Conservation (phyloP, 2,888 invertebrate species). For the Ganaspis brasiliensis region DNA sequence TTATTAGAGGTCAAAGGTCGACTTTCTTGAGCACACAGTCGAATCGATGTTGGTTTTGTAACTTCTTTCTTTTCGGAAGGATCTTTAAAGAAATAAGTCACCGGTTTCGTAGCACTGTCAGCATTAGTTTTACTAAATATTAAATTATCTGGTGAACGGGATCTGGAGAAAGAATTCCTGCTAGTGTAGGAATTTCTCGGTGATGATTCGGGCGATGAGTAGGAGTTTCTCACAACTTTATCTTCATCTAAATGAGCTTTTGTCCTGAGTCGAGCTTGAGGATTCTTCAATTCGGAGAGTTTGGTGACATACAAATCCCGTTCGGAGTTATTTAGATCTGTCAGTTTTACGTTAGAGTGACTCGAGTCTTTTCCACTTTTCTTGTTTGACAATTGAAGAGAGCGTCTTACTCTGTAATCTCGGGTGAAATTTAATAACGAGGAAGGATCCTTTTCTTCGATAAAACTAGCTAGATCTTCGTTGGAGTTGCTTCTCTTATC, state of each 20-base stretch:
- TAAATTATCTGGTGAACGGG: slow-evolving; percentile 3
- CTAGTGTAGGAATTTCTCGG: not conserved
- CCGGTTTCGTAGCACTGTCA: slow-evolving; percentile 34
- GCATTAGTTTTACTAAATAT: not conserved
- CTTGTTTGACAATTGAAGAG: slow-evolving; percentile 83
- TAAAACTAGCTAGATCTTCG: slow-evolving; percentile 79
- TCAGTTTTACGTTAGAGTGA: slow-evolving; percentile 5
- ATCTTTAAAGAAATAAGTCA: slow-evolving; percentile 45
- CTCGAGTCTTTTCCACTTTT: slow-evolving; percentile 15
- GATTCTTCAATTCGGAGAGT: slow-evolving; percentile 12
- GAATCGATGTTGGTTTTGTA: slow-evolving; percentile 37
- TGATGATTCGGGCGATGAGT: slow-evolving; percentile 20
- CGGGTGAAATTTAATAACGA: slow-evolving; percentile 84
- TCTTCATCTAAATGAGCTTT: slow-evolving; percentile 5
- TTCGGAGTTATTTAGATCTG: not conserved
- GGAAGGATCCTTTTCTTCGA: slow-evolving; percentile 69
- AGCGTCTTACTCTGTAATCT: slow-evolving; percentile 85
- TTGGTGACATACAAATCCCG: not conserved
- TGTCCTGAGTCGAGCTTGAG: slow-evolving; percentile 5
- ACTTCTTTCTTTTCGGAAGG: slow-evolving; percentile 26
- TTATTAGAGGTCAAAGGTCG: slow-evolving; percentile 51
- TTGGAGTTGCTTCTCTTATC: slow-evolving; percentile 81
- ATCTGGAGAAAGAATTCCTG: not conserved
- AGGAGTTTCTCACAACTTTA: not conserved
- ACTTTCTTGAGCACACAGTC: slow-evolving; percentile 34